These are phyloP conservation scores for Corydoras maculifer DNA, from an alignment of 2,113 vertebrate genomes.

Conservation along the genomic window DNA sequence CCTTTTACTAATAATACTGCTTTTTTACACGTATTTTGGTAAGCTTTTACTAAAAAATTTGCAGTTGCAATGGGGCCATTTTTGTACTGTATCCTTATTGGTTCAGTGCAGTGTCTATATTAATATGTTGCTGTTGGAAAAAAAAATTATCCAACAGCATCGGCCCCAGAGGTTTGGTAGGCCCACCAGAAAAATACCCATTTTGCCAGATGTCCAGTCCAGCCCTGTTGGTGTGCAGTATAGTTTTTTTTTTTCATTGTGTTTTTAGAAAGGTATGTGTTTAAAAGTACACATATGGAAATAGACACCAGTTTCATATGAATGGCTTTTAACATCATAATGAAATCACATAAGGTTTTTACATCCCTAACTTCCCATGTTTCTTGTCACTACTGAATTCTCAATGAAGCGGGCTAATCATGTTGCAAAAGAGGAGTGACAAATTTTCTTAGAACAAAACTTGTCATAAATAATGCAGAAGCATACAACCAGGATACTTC, in stretches of 20 bases:
- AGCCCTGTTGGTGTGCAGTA: too few relatives aligned
- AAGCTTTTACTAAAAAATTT: too few relatives aligned
- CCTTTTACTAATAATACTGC: too few relatives aligned
- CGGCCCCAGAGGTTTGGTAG: too few relatives aligned
- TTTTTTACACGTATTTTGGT: too few relatives aligned
- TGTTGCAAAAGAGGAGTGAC: conserved; percentile 27
- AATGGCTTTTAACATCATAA: conserved; percentile 29
- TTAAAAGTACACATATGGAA: conserved; percentile 10
- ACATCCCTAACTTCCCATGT: conserved; percentile 15
- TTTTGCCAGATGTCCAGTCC: too few relatives aligned
- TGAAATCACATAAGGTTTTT: conserved; percentile 15
- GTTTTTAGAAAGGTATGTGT: conserved; percentile 6
- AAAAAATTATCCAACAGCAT: too few relatives aligned
- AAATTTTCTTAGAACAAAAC: conserved; percentile 24
- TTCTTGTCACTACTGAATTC: conserved; percentile 37
- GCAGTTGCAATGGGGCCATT: too few relatives aligned
- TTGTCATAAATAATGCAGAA: conserved; percentile 43
- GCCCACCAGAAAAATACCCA: too few relatives aligned
- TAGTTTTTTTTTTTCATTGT: background rate
- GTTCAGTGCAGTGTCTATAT: too few relatives aligned
- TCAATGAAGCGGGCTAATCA: conserved; percentile 31
- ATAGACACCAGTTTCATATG: conserved; percentile 4
- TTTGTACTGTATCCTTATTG: too few relatives aligned
- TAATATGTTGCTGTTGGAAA: too few relatives aligned
- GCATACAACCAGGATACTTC: conserved; percentile 13